phyloP scores from a whole-genome alignment of 2,113 vertebrate genomes.

The Procapra przewalskii region DNA sequence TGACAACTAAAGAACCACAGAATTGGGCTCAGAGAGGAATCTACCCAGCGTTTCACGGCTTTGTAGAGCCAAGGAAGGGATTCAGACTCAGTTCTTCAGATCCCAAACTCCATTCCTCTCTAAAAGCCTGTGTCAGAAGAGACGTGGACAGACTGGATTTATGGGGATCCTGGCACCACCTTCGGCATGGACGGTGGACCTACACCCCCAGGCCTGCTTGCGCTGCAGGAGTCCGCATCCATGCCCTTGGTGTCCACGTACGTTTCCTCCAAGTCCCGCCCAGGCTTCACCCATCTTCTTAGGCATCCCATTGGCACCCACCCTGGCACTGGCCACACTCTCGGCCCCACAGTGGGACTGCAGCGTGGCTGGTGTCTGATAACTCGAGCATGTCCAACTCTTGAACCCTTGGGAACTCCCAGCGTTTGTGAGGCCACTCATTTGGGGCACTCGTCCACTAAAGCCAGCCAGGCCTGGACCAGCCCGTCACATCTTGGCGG shows the following conservation, averaged over 20 bases:
- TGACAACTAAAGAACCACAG: not conserved
- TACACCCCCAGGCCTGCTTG: fast-evolving
- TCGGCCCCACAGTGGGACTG: not conserved
- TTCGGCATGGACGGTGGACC: fast-evolving
- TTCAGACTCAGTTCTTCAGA: not conserved
- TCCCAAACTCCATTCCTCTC: not conserved
- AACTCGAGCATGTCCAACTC: not conserved
- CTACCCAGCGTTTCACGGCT: not conserved
- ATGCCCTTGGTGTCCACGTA: not conserved
- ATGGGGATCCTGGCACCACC: not conserved
- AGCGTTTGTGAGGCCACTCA: not conserved
- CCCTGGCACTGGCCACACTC: not conserved
- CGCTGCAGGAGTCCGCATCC: fast-evolving
- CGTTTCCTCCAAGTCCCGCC: not conserved
- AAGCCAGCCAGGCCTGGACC: not conserved
- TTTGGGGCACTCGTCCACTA: not conserved
- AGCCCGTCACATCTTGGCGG: not conserved
- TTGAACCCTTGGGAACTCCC: not conserved
- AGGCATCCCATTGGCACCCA: fast-evolving
- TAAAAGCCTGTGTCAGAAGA: not conserved
- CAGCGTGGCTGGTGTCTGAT: not conserved
- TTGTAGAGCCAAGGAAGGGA: not conserved
- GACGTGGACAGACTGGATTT: not conserved
- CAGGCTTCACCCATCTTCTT: no score
- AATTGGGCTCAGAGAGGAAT: not conserved